phyloP scores from a whole-genome alignment of 2,888 invertebrate species.

The Lasioglossum vierecki region DNA sequence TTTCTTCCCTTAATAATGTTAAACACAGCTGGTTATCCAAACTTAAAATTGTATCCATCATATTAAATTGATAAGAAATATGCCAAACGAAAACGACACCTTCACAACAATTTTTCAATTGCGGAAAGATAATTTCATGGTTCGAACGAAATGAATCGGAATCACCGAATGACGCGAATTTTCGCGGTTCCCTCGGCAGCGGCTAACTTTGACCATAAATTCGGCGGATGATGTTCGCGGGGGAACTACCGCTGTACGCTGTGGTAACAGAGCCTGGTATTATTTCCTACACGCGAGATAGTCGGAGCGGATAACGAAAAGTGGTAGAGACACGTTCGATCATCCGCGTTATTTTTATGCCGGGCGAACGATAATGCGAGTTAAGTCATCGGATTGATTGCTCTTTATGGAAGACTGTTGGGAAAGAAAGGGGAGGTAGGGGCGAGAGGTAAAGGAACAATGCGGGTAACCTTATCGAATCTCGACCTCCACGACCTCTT shows the following conservation, averaged over 20 bases:
- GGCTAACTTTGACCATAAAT: constrained; percentile 4
- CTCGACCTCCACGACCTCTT: constrained; percentile 64
- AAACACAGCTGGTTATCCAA: too few species aligned
- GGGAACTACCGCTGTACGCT: not conserved
- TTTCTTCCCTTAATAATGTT: too few species aligned
- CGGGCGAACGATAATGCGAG: constrained; percentile 47
- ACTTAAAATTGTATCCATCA: too few species aligned
- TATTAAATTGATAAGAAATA: too few species aligned
- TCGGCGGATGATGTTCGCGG: constrained; percentile 2
- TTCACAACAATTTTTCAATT: not conserved
- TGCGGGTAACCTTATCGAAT: constrained; percentile 73
- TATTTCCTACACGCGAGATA: constrained; percentile 36
- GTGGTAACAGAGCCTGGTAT: constrained; percentile 18
- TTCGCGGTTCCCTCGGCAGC: not conserved
- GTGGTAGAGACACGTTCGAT: constrained; percentile 31
- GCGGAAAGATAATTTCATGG: not conserved
- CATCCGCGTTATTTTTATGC: constrained; percentile 53
- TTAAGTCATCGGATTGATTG: constrained; percentile 65
- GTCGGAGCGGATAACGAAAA: constrained; percentile 24
- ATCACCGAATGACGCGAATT: not conserved
- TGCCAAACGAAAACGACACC: too few species aligned
- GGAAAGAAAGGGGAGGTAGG: not conserved
- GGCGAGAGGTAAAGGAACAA: constrained; percentile 55
- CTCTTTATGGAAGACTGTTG: constrained; percentile 32
- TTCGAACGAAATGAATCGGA: not conserved